Base-by-base conservation (phyloP, 2,797 vertebrate species). In the Etheostoma nigrum region DNA sequence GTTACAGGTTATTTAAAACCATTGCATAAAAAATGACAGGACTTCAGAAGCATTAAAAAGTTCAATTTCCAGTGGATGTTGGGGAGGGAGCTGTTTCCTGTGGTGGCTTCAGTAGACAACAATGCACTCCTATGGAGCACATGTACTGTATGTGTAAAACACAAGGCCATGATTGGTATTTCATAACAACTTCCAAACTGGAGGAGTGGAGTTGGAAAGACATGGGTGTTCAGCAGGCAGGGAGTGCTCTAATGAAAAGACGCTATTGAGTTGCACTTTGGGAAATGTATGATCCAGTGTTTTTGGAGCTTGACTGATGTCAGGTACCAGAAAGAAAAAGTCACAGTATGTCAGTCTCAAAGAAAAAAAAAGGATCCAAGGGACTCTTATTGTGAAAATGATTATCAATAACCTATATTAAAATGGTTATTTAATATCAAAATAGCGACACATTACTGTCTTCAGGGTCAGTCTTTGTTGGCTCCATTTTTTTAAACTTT, bases 1-100 rank as follows among this genome's bases (percentile, higher is more conserved):
- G 33, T 36, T 36, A 36, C 33, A 36, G 2, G 36, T 40, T 8
- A 40, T 40, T 40, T 11, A 40, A 6, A 5, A 30, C 30, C 30
- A 6, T 30, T 30, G 30, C 5, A 30, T 30, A 30, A 30, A 30
- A 27, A 5, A 30, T 30, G 36, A 11, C 36, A 40, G 10, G 10
- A 10, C 36, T 40, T 40, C 36, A 40, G 36, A 40, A 40, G 10
- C 36, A 40, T 10, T 40, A 40, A 40, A 36, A 36, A 10, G 9
- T 36, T 10, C 2, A 9, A 36, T 36, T 36, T 36, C 33, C 8
- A 5, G 57, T 63, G 21, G 58, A 58, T 53, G 52, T 2, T 45
- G 13, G 18, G 40, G 18, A 52, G 16, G 40, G 42, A 15, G 11
- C 36, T 55, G 45, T 19, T 75, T 74, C 59, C 47, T 62, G 64